Conservation (phyloP, 2,888 invertebrate genomes). For the Lottia gigantea region DNA sequence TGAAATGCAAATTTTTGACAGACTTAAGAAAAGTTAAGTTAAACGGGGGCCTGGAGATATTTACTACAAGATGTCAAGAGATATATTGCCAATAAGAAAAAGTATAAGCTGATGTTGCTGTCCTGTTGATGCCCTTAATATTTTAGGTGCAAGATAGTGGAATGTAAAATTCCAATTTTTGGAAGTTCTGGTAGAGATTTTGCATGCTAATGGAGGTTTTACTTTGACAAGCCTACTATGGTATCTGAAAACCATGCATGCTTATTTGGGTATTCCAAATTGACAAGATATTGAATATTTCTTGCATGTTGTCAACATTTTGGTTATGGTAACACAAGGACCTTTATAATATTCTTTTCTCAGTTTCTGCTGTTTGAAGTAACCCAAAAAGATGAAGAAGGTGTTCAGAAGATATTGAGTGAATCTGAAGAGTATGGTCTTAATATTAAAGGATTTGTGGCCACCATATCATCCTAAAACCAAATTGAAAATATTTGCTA, state of each 20-base stretch:
- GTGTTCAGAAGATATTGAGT: slow-evolving; percentile 39
- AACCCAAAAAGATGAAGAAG: slow-evolving; percentile 40
- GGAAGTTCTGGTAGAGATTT: too few relatives aligned
- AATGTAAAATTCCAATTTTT: too few relatives aligned
- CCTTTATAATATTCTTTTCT: slow-evolving; percentile 27
- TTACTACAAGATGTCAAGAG: too few relatives aligned
- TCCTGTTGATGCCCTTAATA: too few relatives aligned
- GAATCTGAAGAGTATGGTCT: slow-evolving; percentile 47
- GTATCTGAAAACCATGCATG: background rate
- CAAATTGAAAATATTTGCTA: background rate
- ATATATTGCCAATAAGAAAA: too few relatives aligned
- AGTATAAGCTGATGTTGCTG: too few relatives aligned
- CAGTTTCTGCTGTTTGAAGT: slow-evolving; percentile 59
- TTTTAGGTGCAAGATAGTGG: too few relatives aligned
- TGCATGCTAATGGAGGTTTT: too few relatives aligned
- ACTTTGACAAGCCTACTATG: too few relatives aligned
- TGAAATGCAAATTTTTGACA: too few relatives aligned
- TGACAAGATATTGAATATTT: background rate
- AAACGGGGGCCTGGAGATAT: too few relatives aligned
- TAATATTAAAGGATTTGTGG: slow-evolving; percentile 45
- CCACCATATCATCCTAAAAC: slow-evolving; percentile 29
- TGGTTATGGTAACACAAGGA: background rate
- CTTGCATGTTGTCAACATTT: background rate
- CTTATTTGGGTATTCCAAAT: background rate
- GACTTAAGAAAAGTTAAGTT: too few relatives aligned